Base-by-base conservation (phyloP, 2,888 invertebrate genomes). In the Pyrrhia umbra region DNA sequence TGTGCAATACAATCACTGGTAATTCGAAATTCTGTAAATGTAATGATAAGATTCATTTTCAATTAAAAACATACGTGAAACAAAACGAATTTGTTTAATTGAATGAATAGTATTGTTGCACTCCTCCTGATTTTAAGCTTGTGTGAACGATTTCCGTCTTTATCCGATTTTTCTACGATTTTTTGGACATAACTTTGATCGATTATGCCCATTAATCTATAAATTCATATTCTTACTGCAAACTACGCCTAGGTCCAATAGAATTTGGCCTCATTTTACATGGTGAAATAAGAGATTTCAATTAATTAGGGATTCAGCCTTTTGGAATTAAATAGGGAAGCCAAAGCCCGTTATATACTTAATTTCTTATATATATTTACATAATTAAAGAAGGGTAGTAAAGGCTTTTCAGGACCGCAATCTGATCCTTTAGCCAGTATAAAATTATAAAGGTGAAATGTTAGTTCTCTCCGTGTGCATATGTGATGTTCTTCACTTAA, bases 341-440 rank as follows among this genome's bases (percentile, higher is more conserved):
- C 60, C 40, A 25, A 54, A 70, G 42, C 37, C 34, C 21, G 54
- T 69, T 40, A 21, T 50, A 10, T 23, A 21, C 54, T 67, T 55
- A 40, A 73, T 58, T 43, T 45, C 34, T 30, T 55, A 51, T 74
- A 54, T 49, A 73, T 55, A 73, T 70, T 67, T 42, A 39, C 16
- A 27, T 59, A 50, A 67, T 73, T 67, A 54, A 67, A 67, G n/a
- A 42, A 58, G 45, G 54, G 16, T 42, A 13, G 43, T 1, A 34
- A 25, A 27, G 4, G 21, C 43, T 9, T 39, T 40, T 20, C 6
- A 18, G 8, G 2, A 40, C 25, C 39, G 58, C 10, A 54, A 8
- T n/a, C 27, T 10, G 54, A 45, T 66, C 39, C 8, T 58, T 40
- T 13, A 34, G 18, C 6, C 15, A n/a, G 34, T 20, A n/a, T n/a